Base-by-base conservation (phyloP, 1,140 invertebrate genomes). In the Elysia chlorotica region DNA sequence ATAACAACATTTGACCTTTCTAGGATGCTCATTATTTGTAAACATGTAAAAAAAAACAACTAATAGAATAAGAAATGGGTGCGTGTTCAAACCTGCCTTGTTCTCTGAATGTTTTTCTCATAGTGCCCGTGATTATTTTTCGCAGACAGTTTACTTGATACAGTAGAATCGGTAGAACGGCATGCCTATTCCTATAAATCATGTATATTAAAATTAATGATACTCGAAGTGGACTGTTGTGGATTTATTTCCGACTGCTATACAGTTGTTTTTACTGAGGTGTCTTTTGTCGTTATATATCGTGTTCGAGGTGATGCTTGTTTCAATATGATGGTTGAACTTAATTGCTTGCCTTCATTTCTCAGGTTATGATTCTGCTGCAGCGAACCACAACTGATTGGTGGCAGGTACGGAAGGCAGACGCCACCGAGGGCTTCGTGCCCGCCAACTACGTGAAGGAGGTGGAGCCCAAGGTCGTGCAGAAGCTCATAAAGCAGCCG, bases 381-480 rank as follows among this genome's bases (percentile, higher is more conserved):
- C 95, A 93, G 80, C 97, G 97, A 88, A 98, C 95, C 0, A 99
- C 99, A 87, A 91, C 92, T 0, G 98, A 99, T 86, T 99, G 98
- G 97, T 99, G 98, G 98, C 95, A 94, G 79, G 94, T 99, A 3
- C 89, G 96, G 19, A 98, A 97, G 88, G 90, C 91, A 0, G 95
- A 96, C 82, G 94, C 96, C 0, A 91, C 92, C 0, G 96, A 99
- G 82, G 97, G 97, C 17, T 99, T 98, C 88, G 96, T 98, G 1
- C 98, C 98, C 0, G 96, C 96, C 0, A 99, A 98, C 87, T 99
- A 99, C 87, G 95, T 99, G 0, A 91, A 93, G 33, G 95, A 98
- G 87, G 92, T 98, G 57, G 96, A 96, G 76, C 94, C 95, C 0
- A 93, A 96, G 81, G 91, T 95, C 1, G 80, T 92, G 28, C 90